A percentile compares a stretch with the other conserved stretches of the same genome.
phyloP scores from a whole-genome alignment of 2,113 vertebrate genomes.

The Leptodactylus fuscus region DNA sequence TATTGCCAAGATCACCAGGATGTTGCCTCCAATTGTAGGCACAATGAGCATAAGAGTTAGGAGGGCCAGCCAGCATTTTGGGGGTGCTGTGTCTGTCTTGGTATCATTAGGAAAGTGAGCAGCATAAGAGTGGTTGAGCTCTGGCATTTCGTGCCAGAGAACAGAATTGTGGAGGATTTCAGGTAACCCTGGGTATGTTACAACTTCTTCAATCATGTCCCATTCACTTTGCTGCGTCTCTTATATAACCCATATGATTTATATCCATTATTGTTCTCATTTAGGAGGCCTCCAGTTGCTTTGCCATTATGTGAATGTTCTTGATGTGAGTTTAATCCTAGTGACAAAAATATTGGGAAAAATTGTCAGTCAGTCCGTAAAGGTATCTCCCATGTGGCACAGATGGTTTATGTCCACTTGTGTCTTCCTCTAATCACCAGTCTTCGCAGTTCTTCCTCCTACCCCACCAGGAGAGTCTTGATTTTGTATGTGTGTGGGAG shows the following conservation, averaged over 20 bases:
- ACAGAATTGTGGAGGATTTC: neutral
- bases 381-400: neutral
- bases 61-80: conserved; percentile 85
- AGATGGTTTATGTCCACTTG: neutral
- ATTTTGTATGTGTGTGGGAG: conserved; percentile 56
- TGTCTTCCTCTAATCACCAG: conserved; percentile 33
- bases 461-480: conserved; percentile 41
- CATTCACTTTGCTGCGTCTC: conserved; percentile 17
- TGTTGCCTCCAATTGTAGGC: conserved; percentile 94
- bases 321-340: neutral
- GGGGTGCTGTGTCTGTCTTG: conserved; percentile 48
- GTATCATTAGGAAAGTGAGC: neutral
- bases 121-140: conserved; percentile 22
- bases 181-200: conserved; percentile 10
- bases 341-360: neutral
- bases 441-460: conserved; percentile 28
- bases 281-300: neutral
- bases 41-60: conserved; percentile 90
- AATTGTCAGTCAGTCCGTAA: no score
- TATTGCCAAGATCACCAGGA: conserved; percentile 94
- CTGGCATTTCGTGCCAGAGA: conserved; percentile 48
- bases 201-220: conserved; percentile 28
- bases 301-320: neutral
- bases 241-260: neutral
- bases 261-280: neutral